phyloP scores from a whole-genome alignment of 53 echinoderm and acorn worm genomes.

The Arbacia lixula region DNA sequence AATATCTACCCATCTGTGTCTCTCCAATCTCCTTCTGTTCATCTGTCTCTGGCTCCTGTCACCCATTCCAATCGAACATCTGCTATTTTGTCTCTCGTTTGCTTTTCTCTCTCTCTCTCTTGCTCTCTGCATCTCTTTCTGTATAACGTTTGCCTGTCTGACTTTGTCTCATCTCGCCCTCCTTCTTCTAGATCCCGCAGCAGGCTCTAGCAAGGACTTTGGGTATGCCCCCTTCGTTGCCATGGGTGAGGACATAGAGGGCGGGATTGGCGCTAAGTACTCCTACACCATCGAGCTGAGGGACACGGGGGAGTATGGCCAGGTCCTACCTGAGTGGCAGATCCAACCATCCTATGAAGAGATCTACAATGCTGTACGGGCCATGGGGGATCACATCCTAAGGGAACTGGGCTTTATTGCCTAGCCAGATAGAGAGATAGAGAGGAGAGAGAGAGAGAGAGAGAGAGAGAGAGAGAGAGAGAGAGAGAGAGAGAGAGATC shows the following conservation, averaged over 20 bases:
- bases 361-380: conserved; percentile 64
- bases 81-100: no score
- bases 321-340: conserved; percentile 78
- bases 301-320: conserved; percentile 79
- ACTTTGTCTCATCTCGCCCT: no score
- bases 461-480: conserved; percentile 8
- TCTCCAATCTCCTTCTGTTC: no score
- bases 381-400: conserved; percentile 61
- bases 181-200: conserved; percentile 68
- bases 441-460: neutral
- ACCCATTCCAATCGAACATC: no score
- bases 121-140: no score
- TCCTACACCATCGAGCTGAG: conserved; percentile 83
- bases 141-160: neutral
- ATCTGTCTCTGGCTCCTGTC: no score
- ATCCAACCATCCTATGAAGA: conserved; percentile 78
- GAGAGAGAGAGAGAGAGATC: neutral
- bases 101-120: no score
- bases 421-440: neutral
- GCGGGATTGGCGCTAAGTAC: conserved; percentile 72
- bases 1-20: no score
- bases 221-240: conserved; percentile 65
- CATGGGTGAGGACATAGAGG: conserved; percentile 31
- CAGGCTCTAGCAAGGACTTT: conserved; percentile 81
- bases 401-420: conserved; percentile 38